These are phyloP conservation scores for Serinus canaria DNA, from an alignment of 2,113 vertebrate genomes.

Conservation along the genomic window DNA sequence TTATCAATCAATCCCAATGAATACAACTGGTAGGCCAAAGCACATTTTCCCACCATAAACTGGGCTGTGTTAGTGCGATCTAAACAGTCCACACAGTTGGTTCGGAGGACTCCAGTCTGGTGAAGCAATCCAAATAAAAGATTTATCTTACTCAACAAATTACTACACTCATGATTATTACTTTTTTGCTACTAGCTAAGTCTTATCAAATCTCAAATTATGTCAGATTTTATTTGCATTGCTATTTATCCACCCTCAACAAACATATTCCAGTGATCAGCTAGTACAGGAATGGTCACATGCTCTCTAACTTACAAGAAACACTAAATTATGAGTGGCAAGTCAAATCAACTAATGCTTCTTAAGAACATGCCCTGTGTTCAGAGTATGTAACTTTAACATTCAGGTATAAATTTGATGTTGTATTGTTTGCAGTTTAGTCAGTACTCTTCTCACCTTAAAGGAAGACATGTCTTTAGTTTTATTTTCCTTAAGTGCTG, in stretches of 20 bases:
- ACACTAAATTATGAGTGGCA: neutral
- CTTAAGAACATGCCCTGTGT: neutral
- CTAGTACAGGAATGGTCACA: neutral
- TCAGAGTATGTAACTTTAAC: neutral
- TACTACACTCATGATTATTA: neutral
- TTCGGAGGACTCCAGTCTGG: constrained; percentile 92
- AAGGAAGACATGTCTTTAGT: neutral
- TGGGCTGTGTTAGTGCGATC: constrained; percentile 97
- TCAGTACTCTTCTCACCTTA: neutral
- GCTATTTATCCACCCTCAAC: neutral
- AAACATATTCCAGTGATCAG: neutral
- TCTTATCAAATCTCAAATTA: neutral
- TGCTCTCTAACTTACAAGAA: neutral
- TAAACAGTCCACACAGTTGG: constrained; percentile 96
- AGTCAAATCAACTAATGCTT: neutral
- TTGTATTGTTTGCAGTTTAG: neutral
- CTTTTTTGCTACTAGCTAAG: neutral
- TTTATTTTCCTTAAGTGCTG: neutral
- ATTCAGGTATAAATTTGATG: neutral
- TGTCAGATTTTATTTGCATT: neutral
- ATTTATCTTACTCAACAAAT: neutral
- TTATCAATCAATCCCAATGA: constrained; percentile 95
- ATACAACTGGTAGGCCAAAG: constrained; percentile 94
- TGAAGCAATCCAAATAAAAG: constrained; percentile 10
- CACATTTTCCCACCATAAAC: constrained; percentile 99